A percentile compares a stretch with the other conserved stretches of the same genome.
Evolutionary conservation across 1,140 invertebrate genomes (phyloP).

Genomic region (Sarcophaga peregrina): DNA sequence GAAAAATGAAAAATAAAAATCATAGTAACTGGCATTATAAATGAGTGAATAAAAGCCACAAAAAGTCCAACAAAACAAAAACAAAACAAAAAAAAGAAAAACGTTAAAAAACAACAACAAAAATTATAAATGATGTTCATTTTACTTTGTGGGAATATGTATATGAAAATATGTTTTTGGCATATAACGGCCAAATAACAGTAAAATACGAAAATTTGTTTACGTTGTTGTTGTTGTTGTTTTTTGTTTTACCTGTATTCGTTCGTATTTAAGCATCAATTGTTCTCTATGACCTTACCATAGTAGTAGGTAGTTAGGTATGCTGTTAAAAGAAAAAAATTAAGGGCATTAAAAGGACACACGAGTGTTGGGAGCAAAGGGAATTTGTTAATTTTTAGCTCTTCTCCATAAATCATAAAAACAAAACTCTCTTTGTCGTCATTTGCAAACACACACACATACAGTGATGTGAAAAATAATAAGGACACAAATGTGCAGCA

Average conservation of each 20-base stretch:
- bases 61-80: not conserved
- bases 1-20: not conserved
- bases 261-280: not conserved
- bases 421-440: too few relatives aligned
- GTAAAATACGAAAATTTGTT: not conserved
- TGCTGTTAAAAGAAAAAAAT: too few relatives aligned
- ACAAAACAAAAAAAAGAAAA: not conserved
- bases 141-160: slow-evolving; percentile 4
- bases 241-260: not conserved
- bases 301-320: too few relatives aligned
- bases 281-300: too few relatives aligned
- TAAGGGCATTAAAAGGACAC: too few relatives aligned
- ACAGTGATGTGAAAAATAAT: too few relatives aligned
- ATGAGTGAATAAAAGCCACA: not conserved
- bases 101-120: not conserved
- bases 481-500: too few relatives aligned
- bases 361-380: too few relatives aligned
- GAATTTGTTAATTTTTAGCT: too few relatives aligned
- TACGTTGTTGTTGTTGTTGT: too few relatives aligned
- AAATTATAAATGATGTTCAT: slow-evolving; percentile 32
- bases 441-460: too few relatives aligned
- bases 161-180: slow-evolving; percentile 20
- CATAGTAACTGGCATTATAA: not conserved
- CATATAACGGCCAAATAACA: slow-evolving; percentile 26
- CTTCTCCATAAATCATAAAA: too few relatives aligned